phyloP scores from a whole-genome alignment of 2,797 vertebrate genomes.

The Natrix natrix region DNA sequence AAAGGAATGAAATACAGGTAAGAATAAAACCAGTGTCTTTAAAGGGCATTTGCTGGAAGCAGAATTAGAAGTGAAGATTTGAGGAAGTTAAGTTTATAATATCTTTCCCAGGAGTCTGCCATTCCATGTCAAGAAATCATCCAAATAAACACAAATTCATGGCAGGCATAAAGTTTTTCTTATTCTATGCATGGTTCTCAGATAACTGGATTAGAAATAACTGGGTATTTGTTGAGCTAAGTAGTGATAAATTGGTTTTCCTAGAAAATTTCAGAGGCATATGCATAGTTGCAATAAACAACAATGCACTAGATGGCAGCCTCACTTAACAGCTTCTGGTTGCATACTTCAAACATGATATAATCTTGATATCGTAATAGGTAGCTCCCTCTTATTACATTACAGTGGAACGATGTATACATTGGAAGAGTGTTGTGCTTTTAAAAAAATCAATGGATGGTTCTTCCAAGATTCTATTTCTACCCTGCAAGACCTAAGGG shows the following conservation, averaged over 20 bases:
- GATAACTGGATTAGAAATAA: background rate
- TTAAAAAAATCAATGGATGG: background rate
- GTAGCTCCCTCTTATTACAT: background rate
- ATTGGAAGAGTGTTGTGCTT: background rate
- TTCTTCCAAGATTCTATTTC: background rate
- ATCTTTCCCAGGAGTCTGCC: background rate
- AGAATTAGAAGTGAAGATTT: background rate
- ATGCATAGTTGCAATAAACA: conserved; percentile 2
- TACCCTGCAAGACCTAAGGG: background rate
- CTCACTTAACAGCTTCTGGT: background rate
- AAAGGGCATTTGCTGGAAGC: background rate
- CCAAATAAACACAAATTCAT: background rate
- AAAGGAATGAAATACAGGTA: background rate
- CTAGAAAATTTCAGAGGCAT: background rate
- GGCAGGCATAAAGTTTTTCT: background rate
- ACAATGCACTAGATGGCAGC: conserved; percentile 4
- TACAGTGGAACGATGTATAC: background rate
- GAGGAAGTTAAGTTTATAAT: background rate
- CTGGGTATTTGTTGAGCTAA: background rate
- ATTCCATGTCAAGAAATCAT: background rate
- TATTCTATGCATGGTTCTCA: background rate
- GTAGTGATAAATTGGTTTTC: background rate
- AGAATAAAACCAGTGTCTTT: background rate
- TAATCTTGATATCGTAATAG: background rate
- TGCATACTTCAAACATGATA: background rate